phyloP scores from a whole-genome alignment of 2,113 vertebrate genomes.

The Macroglossus sobrinus region DNA sequence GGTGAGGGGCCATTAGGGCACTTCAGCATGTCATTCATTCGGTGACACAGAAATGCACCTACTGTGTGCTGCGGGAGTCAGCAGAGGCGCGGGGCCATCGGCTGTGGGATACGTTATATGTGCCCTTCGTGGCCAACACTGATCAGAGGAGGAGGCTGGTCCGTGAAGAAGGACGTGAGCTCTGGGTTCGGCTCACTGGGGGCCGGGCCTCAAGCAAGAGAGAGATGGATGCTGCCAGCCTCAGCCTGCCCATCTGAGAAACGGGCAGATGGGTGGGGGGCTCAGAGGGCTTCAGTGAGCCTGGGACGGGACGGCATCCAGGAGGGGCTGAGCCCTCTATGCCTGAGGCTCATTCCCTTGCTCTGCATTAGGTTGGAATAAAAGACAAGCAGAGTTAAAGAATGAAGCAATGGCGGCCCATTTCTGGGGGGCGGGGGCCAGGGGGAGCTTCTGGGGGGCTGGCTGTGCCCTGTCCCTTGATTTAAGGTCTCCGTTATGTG shows the following conservation, averaged over 20 bases:
- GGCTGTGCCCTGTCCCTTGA: not conserved
- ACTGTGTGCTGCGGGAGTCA: too few species aligned
- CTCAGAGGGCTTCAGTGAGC: not conserved
- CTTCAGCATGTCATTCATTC: not conserved
- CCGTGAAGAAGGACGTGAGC: not conserved
- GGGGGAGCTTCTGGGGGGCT: not conserved
- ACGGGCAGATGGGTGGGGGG: not conserved
- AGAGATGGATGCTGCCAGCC: too few species aligned
- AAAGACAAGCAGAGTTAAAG: too few species aligned
- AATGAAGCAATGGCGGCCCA: not conserved
- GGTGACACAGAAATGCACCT: not conserved
- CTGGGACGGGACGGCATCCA: not conserved
- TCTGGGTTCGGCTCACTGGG: not conserved
- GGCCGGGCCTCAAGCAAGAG: too few species aligned
- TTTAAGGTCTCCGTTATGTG: not conserved
- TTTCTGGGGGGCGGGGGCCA: rapidly evolving
- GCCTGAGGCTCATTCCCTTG: rapidly evolving
- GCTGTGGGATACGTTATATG: rapidly evolving
- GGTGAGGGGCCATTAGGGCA: too few species aligned
- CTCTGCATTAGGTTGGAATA: too few species aligned
- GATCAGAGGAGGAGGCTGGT: not conserved
- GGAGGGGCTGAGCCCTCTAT: too few species aligned
- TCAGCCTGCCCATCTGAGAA: not conserved
- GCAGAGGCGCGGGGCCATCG: not conserved
- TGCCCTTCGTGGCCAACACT: not conserved